Base-by-base conservation (phyloP, 2,888 invertebrate species). In the Andrena marginata region DNA sequence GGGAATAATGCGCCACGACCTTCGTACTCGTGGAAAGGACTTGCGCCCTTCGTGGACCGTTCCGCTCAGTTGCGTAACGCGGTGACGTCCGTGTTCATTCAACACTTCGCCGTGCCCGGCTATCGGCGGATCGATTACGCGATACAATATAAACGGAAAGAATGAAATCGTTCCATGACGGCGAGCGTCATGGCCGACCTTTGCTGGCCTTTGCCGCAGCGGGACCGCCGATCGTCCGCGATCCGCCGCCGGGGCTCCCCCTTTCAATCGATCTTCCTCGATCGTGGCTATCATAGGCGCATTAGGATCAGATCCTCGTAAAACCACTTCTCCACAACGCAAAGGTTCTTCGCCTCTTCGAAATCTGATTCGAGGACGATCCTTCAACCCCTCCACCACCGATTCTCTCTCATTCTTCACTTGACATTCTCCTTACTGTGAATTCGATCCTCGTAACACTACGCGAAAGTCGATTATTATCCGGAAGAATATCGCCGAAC, bases 51-150 rank as follows among this genome's bases (percentile, higher is more conserved):
- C 67, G 78, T 54, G 65, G 60, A 48, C 51, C 23, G 73, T 49
- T 68, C 82, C 26, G 68, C 54, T 82, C 84, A 59, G 85, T 85
- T 85, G 68, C 85, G 69, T 85, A 85, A 85, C 74, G 62, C 65
- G 72, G 68, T 85, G 85, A 82, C 85, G 85, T 72, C 71, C 78
- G 75, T 72, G 72, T 81, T 78, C 85, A 85, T 85, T 85, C 81
- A 85, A 73, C 51, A 20, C 60, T 56, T 64, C 68, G 67, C 42
- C 16, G 42, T 20, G 29, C 69, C 48, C 42, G 62, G 42, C 69
- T 78, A 64, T 81, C 85, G 75, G 31, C 42, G 72, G 77, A 81
- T 84, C 80, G 75, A 77, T 74, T 62, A 31, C 74, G 71, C 68
- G 74, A 82, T 79, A 69, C 78, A 64, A 76, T 75, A 76, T 75